Conservation (phyloP, 2,888 invertebrate genomes). For the Ophion slaviceki region DNA sequence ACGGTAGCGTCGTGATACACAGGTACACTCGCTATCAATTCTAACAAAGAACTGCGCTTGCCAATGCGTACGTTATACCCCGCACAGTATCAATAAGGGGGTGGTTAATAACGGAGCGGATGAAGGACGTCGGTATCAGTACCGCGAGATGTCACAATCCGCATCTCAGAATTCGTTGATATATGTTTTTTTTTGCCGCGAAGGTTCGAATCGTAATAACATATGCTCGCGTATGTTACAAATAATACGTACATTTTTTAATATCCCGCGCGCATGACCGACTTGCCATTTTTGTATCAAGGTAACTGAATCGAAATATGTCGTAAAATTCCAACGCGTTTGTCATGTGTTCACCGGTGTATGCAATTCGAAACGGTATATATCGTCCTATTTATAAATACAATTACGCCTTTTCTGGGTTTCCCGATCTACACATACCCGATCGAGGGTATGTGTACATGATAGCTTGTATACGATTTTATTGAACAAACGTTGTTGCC, state of each 20-base stretch:
- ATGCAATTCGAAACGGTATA: constrained; percentile 7
- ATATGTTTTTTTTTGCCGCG: background rate
- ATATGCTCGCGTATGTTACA: too few relatives aligned
- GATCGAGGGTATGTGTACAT: constrained; percentile 1
- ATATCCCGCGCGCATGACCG: too few relatives aligned
- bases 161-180: background rate
- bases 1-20: background rate
- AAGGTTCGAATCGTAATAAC: background rate
- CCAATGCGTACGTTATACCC: background rate
- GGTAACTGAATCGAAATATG: background rate
- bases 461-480: background rate
- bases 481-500: background rate
- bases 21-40: background rate
- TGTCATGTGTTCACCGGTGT: background rate
- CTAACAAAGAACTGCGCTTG: constrained; percentile 2
- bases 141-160: background rate
- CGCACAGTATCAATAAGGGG: background rate
- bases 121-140: background rate
- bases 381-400: background rate
- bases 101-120: constrained; percentile 3
- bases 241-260: too few relatives aligned
- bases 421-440: too few relatives aligned
- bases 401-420: constrained; percentile 1
- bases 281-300: too few relatives aligned
- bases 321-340: background rate